Conservation (phyloP, 1,140 invertebrate species). For the Philaenus spumarius region DNA sequence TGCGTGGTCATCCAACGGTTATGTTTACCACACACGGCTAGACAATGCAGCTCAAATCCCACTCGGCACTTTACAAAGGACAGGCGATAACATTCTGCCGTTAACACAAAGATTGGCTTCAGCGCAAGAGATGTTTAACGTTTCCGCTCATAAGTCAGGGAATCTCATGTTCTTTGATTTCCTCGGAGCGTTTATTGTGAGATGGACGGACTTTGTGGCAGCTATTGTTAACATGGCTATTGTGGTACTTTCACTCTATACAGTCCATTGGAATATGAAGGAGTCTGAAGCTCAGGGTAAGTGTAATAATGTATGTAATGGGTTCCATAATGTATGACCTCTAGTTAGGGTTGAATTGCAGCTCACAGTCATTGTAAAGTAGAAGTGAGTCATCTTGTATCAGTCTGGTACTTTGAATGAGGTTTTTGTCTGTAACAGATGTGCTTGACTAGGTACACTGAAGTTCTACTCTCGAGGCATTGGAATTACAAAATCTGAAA, state of each 20-base stretch:
- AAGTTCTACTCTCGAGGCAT: too few relatives aligned
- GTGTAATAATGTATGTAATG: background rate
- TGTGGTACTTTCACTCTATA: constrained; percentile 5
- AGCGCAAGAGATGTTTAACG: constrained; percentile 43
- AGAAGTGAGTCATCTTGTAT: background rate
- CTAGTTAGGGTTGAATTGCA: too few relatives aligned
- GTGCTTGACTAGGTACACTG: too few relatives aligned
- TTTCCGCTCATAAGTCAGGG: constrained; percentile 1
- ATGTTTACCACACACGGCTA: constrained; percentile 84
- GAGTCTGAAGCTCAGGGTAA: constrained; percentile 5
- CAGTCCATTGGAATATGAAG: background rate
- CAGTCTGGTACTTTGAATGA: background rate
- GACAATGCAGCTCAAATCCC: constrained; percentile 72
- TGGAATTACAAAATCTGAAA: too few relatives aligned
- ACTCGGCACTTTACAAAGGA: constrained; percentile 71
- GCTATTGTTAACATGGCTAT: constrained; percentile 6
- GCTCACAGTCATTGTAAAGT: too few relatives aligned
- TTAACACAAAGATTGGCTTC: constrained; percentile 54
- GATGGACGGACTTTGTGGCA: constrained; percentile 40
- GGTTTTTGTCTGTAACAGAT: background rate
- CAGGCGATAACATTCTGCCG: constrained; percentile 69
- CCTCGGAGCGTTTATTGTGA: constrained; percentile 61
- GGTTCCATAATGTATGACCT: too few relatives aligned
- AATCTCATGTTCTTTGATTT: constrained; percentile 64
- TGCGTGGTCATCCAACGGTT: constrained; percentile 91